phyloP scores from a whole-genome alignment of 2,888 invertebrate genomes.

The Limnephilus auricula region DNA sequence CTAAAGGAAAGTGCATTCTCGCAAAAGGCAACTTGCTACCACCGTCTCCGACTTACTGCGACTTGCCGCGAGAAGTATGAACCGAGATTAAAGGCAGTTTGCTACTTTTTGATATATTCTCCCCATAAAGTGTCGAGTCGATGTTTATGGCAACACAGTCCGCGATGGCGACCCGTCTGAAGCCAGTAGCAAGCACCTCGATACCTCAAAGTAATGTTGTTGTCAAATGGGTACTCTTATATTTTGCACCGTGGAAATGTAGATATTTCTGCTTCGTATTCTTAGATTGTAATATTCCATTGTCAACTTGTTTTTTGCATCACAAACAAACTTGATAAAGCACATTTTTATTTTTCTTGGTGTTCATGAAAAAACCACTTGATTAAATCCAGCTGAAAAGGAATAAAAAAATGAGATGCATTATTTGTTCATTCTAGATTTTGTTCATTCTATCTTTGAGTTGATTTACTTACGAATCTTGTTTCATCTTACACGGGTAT shows the following conservation, averaged over 20 bases:
- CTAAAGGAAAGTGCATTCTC: constrained; percentile 41
- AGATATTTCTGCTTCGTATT: background rate
- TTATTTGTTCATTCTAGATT: too few species aligned
- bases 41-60: too few species aligned
- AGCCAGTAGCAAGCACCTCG: background rate
- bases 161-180: constrained; percentile 21
- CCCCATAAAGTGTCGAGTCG: constrained; percentile 43
- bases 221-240: background rate
- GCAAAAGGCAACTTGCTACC: constrained; percentile 41
- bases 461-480: too few species aligned
- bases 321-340: background rate
- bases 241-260: background rate
- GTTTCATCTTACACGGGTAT: too few species aligned
- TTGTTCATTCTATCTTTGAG: too few species aligned
- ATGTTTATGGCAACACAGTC: constrained; percentile 40
- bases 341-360: background rate
- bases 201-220: constrained; percentile 4
- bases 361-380: background rate
- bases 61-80: constrained; percentile 7
- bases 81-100: constrained; percentile 50
- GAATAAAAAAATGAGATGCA: background rate
- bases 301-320: background rate
- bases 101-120: constrained; percentile 54
- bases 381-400: background rate
- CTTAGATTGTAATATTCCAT: background rate